Base-by-base conservation (phyloP, 2,888 invertebrate species). In the Perizoma affinitatum region DNA sequence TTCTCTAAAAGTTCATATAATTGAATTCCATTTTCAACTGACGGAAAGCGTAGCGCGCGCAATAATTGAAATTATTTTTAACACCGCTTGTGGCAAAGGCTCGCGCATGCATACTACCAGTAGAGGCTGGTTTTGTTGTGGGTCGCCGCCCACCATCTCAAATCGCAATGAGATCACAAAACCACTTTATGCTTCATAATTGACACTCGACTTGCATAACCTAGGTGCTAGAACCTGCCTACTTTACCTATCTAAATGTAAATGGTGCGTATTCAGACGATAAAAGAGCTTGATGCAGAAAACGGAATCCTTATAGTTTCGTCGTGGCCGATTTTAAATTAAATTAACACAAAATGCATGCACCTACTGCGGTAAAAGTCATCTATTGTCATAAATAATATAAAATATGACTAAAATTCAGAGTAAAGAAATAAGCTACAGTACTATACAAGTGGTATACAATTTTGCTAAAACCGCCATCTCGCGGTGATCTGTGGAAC, bases 101-200 rank as follows among this genome's bases (percentile, higher is more conserved):
- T 72, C 73, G 73, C 76, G 72, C 76, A 67, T 68, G 66, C 77
- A 72, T 72, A 86, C 86, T 84, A 87, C 80, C 83, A 60, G 68
- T 62, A 66, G 78, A 74, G 76, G 75, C 74, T 75, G 76, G 68
- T n/a, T 42, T 9, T 56, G 76, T 80, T 79, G 80, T 82, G 87
- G 87, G 86, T 87, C 88, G 85, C 84, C 88, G 86, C 88, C 88
- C 82, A 88, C 89, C 73, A 48, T 67, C 76, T 82, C 88, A 88
- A 83, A 48, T 67, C 76, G 82, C 88, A 88, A 83, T 90, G 89
- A 89, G 86, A 87, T 88, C 90, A 90, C 88, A 83, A 86, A 83
- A 84, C 76, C 22, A 22, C 22, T 22, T 22, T 22, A 22, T 80
- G 84, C 79, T 83, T 76, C 76, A 82, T 81, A 82, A 87, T 87